Percentiles rank a stretch among this genome's conserved stretches.
phyloP scores from a whole-genome alignment of 1,140 invertebrate species.

The Drosophila repletoides region DNA sequence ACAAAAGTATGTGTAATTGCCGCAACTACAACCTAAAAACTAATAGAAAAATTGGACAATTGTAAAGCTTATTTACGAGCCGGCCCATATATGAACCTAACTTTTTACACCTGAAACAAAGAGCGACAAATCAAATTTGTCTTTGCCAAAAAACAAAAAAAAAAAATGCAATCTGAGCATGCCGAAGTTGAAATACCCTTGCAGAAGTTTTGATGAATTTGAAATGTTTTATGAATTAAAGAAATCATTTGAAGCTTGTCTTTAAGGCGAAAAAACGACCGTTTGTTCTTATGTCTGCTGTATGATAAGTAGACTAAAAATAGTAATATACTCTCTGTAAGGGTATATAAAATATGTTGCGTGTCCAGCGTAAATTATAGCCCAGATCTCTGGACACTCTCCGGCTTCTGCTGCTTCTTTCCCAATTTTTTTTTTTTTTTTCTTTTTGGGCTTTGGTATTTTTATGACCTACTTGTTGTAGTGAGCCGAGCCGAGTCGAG shows the following conservation, averaged over 20 bases:
- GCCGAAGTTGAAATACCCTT: too few relatives aligned
- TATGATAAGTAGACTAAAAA: too few relatives aligned
- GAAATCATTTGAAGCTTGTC: too few relatives aligned
- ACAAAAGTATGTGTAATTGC: conserved; percentile 15
- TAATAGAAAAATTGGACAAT: conserved; percentile 2
- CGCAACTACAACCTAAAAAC: conserved; percentile 1
- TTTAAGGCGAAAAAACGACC: too few relatives aligned
- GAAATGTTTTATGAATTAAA: too few relatives aligned
- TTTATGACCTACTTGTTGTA: conserved; percentile 64
- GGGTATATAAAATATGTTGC: conserved; percentile 50
- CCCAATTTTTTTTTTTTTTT: background rate
- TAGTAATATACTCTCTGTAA: too few relatives aligned
- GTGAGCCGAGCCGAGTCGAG: too few relatives aligned
- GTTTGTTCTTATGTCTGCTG: too few relatives aligned
- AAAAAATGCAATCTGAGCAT: too few relatives aligned
- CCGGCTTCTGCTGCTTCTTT: background rate
- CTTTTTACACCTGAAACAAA: conserved; percentile 20
- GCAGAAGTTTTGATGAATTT: too few relatives aligned
- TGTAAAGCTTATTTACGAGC: conserved; percentile 31
- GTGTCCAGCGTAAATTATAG: conserved; percentile 57
- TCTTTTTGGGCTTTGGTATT: background rate
- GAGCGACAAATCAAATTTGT: conserved; percentile 54
- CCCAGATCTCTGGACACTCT: conserved; percentile 37
- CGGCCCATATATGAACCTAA: conserved; percentile 9
- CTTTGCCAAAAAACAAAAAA: conserved; percentile 15